phyloP scores from a whole-genome alignment of 1,140 invertebrate species.

The Zaprionus tsacasi region DNA sequence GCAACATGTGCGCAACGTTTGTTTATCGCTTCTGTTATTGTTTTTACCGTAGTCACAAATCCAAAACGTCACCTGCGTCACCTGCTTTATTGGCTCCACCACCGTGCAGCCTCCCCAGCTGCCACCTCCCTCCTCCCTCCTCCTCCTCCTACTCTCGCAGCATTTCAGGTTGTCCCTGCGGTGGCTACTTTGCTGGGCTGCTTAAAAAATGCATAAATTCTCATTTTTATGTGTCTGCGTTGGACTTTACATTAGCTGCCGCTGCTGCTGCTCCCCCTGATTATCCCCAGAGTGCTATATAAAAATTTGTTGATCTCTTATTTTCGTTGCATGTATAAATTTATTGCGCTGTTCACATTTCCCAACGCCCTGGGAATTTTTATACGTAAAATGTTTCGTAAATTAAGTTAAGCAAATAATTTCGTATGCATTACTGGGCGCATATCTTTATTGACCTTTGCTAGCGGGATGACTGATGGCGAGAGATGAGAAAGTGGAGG shows the following conservation, averaged over 20 bases:
- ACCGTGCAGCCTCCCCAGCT: constrained; percentile 9
- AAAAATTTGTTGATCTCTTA: constrained; percentile 65
- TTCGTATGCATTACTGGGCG: constrained; percentile 4
- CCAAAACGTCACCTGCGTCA: constrained; percentile 77
- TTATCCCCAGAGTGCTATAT: constrained; percentile 77
- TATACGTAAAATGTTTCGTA: constrained; percentile 32
- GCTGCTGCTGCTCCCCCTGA: constrained; percentile 37
- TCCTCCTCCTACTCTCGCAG: not conserved
- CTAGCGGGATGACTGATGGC: not conserved
- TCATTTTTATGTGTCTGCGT: constrained; percentile 80
- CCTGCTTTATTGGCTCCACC: constrained; percentile 35
- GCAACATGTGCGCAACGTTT: constrained; percentile 62
- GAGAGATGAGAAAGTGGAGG: not conserved
- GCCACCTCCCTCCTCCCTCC: not conserved
- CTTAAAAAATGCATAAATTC: constrained; percentile 74
- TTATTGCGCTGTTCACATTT: constrained; percentile 56
- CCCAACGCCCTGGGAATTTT: constrained; percentile 50
- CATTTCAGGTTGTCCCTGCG: constrained; percentile 37
- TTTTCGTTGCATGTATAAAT: constrained; percentile 66
- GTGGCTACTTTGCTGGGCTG: constrained; percentile 56
- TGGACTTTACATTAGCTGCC: constrained; percentile 75
- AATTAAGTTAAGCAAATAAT: constrained; percentile 61
- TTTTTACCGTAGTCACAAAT: constrained; percentile 62
- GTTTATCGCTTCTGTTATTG: constrained; percentile 55
- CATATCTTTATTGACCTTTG: constrained; percentile 1